Base-by-base conservation (phyloP, 2,113 vertebrate genomes). In the Pogona vitticeps region DNA sequence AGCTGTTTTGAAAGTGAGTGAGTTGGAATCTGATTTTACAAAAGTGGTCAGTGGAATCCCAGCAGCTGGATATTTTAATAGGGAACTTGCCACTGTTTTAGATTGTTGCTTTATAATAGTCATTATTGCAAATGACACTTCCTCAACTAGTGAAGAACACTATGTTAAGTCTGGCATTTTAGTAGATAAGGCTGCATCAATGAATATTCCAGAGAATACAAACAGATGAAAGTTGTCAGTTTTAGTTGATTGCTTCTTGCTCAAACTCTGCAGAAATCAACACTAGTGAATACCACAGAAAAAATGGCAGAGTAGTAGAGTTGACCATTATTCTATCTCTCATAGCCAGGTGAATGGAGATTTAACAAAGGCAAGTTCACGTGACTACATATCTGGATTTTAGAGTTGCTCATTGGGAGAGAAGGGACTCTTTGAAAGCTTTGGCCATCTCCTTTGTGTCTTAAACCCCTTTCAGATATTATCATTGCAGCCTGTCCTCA, bases 171-270 rank as follows among this genome's bases (percentile, higher is more conserved):
- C 63, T 84, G 28, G 75, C 79, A 6, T 52, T 85, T 13, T 76
- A 6, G 2, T 85, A 88, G 79, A 78, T 88, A 59, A 58, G 71
- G 85, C 23, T 17, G 36, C 52, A 58, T 65, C 59, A 77, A n/a
- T n/a, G 65, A 86, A 77, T 61, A 0, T 63, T 85, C 79, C 20
- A 76, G 31, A 20, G 23, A 76, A 1, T n/a, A 61, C 8, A 15
- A 26, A 80, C 31, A 42, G 79, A 40, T 38, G 65, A 65, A 61
- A 42, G 38, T 8, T 80, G 79, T 80, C 17, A 38, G 67, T 67
- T 65, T 42, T 61, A 40, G n/a, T n/a, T n/a, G n/a, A 20, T 78
- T 58, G 12, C n/a, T 80, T 38, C 33, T 28, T 80, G 20, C 33
- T 59, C 56, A 15, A 23, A 61, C 33, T 79, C 52, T 21, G 40